Percentiles rank a stretch among this genome's conserved stretches.
Evolutionary conservation across 2,888 invertebrate genomes (phyloP).

Genomic region (Yponomeuta evonymella): DNA sequence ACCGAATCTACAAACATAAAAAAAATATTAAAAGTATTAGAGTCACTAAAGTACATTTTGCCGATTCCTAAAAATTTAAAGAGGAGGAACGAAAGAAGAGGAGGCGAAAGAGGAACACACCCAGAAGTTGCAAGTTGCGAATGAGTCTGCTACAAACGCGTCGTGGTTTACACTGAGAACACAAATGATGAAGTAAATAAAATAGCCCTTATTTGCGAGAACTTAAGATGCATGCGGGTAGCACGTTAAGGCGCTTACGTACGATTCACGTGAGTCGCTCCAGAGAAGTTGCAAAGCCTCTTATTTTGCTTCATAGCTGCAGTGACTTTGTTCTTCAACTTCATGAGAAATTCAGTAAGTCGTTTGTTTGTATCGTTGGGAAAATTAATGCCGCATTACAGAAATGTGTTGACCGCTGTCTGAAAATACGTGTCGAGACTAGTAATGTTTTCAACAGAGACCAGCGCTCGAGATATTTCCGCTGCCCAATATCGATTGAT

Average conservation of each 20-base stretch:
- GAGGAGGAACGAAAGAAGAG: no score
- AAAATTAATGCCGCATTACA: no score
- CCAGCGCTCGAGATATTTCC: no score
- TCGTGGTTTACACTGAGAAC: neutral
- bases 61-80: neutral
- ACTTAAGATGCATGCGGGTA: neutral
- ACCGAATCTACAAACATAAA: no score
- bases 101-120: neutral
- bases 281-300: neutral
- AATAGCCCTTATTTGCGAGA: neutral
- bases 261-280: neutral
- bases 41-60: neutral
- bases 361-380: no score
- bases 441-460: no score
- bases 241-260: neutral
- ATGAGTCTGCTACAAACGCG: neutral
- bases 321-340: no score
- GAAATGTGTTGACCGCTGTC: no score
- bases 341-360: no score
- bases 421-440: no score
- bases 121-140: neutral
- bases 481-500: no score
- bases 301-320: neutral
- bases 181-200: neutral
- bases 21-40: no score